Evolutionary conservation across 2,113 vertebrate genomes (phyloP).

Genomic region (Orientallactaga bullata): DNA sequence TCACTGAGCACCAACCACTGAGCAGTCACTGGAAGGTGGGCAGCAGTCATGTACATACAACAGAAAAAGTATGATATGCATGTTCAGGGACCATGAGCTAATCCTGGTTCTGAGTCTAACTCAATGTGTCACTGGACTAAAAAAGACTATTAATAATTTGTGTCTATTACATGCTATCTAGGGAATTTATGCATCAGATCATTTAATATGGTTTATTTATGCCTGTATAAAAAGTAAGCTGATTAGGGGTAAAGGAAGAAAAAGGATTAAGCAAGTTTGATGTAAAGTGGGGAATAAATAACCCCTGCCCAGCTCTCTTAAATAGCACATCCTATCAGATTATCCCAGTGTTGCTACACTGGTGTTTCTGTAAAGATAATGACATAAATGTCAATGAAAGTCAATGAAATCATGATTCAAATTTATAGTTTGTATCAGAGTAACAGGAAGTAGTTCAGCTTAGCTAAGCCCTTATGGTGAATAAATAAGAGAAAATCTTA

Average conservation of each 20-base stretch:
- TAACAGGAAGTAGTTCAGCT: neutral
- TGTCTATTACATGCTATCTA: neutral
- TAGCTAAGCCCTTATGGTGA: neutral
- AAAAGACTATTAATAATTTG: neutral
- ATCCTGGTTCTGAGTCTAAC: neutral
- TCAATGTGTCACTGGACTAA: neutral
- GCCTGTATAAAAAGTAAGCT: constrained; percentile 7
- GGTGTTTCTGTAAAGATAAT: neutral
- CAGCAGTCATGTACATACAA: neutral
- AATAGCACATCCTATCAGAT: neutral
- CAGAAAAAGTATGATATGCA: neutral
- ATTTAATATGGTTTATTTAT: neutral
- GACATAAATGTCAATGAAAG: neutral
- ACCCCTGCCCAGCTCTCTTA: neutral
- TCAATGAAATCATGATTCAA: neutral
- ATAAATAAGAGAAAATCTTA: neutral
- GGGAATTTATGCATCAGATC: neutral
- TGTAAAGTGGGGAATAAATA: neutral
- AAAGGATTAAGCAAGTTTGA: neutral
- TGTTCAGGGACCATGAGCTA: neutral
- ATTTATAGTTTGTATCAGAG: neutral
- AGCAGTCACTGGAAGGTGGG: neutral
- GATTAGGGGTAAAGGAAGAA: neutral
- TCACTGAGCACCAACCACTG: fast-evolving
- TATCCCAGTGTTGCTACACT: no score